phyloP scores from a whole-genome alignment of 2,113 vertebrate species.

The Podilymbus podiceps region DNA sequence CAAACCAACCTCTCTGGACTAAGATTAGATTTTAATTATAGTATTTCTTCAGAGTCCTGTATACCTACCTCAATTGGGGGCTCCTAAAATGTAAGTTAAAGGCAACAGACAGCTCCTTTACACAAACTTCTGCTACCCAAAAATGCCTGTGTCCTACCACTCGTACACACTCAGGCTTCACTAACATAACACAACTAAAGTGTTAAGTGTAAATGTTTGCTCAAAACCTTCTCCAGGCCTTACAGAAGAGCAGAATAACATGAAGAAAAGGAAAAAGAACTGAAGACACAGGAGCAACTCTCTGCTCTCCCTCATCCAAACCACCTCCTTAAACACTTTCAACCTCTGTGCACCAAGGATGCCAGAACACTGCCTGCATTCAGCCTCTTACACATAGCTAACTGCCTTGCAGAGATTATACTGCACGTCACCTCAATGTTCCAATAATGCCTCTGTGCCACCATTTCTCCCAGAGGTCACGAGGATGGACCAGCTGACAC shows the following conservation, averaged over 20 bases:
- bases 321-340: too few relatives aligned
- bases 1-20: neutral
- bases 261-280: neutral
- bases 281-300: neutral
- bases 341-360: neutral
- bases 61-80: neutral
- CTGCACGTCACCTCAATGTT: neutral
- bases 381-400: rapidly evolving
- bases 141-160: rapidly evolving
- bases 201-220: neutral
- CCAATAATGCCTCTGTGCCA: neutral
- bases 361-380: neutral
- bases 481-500: neutral
- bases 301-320: neutral
- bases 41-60: neutral
- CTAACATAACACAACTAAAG: neutral
- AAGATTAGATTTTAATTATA: neutral
- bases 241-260: neutral
- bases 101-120: neutral
- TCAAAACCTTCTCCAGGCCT: neutral
- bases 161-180: neutral
- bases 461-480: neutral
- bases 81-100: neutral
- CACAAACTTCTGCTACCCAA: neutral
- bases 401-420: neutral